Conservation (phyloP, 2,797 vertebrate genomes). For the Enteromius argenteus region DNA sequence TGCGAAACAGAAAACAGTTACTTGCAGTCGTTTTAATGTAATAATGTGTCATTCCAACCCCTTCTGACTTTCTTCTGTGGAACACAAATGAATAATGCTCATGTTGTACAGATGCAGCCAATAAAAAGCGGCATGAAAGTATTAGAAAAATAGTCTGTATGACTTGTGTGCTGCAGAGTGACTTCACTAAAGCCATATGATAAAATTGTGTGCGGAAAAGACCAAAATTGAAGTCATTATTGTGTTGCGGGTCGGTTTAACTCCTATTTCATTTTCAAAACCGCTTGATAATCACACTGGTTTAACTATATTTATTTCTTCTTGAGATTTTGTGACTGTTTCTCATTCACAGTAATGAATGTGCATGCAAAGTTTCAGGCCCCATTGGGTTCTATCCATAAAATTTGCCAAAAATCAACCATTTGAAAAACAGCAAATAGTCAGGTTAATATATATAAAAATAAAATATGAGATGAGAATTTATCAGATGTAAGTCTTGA, state of each 20-base stretch:
- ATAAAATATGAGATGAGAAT: no score
- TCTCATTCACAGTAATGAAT: background rate
- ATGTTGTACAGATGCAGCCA: background rate
- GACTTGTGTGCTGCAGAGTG: background rate
- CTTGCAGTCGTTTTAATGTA: background rate
- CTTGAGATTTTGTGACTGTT: background rate
- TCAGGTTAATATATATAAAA: background rate
- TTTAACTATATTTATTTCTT: background rate
- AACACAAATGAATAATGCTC: background rate
- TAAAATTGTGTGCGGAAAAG: background rate
- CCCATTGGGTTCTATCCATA: background rate
- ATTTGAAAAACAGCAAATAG: background rate
- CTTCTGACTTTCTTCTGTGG: background rate
- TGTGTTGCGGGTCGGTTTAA: background rate
- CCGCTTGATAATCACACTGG: background rate
- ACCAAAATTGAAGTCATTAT: background rate
- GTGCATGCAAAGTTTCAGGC: background rate
- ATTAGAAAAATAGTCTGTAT: background rate
- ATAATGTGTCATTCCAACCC: background rate
- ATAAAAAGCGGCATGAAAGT: background rate
- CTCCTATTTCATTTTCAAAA: background rate
- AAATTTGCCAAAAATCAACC: background rate
- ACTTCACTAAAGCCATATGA: background rate
- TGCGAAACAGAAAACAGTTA: background rate
- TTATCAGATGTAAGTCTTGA: no score